Evolutionary conservation across 2,797 vertebrate species (phyloP).

Genomic region (Sebastolobus altivelis): DNA sequence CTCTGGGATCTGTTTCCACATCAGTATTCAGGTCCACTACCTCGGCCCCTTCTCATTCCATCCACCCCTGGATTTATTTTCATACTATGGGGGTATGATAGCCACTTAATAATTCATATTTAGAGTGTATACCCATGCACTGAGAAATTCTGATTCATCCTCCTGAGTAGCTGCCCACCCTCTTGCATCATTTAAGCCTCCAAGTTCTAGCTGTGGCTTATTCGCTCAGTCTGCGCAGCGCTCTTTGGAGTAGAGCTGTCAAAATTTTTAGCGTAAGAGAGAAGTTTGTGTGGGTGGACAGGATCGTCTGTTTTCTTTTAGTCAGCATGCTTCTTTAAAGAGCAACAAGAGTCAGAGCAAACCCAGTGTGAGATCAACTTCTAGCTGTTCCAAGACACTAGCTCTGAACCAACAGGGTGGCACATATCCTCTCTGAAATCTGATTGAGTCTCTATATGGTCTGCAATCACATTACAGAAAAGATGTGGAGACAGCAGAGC

Average conservation of each 20-base stretch:
- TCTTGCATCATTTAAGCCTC: slow-evolving; percentile 88
- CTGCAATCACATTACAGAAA: neutral
- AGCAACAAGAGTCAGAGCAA: slow-evolving; percentile 72
- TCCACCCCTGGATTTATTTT: slow-evolving; percentile 87
- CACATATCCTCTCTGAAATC: neutral
- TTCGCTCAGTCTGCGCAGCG: slow-evolving; percentile 66
- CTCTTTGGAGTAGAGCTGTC: slow-evolving; percentile 81
- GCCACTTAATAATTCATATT: slow-evolving; percentile 89
- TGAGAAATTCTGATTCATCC: slow-evolving; percentile 91
- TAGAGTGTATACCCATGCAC: slow-evolving; percentile 87
- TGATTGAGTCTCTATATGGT: slow-evolving; percentile 12
- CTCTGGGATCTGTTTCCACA: slow-evolving; percentile 71
- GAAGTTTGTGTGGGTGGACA: slow-evolving; percentile 74
- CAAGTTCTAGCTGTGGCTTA: slow-evolving; percentile 75
- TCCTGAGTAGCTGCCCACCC: slow-evolving; percentile 83
- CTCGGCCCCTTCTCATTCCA: slow-evolving; percentile 78
- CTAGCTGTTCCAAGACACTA: slow-evolving; percentile 47
- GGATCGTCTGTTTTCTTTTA: slow-evolving; percentile 75
- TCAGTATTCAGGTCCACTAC: slow-evolving; percentile 84
- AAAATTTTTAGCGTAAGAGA: slow-evolving; percentile 73
- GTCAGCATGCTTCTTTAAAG: slow-evolving; percentile 77
- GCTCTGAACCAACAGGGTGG: slow-evolving; percentile 5
- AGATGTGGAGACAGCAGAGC: neutral
- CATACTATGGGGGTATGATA: slow-evolving; percentile 88
- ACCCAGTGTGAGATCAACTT: slow-evolving; percentile 48